These are phyloP conservation scores for Kryptolebias ocellatus DNA, from an alignment of 2,797 vertebrate species.

Conservation along the genomic window DNA sequence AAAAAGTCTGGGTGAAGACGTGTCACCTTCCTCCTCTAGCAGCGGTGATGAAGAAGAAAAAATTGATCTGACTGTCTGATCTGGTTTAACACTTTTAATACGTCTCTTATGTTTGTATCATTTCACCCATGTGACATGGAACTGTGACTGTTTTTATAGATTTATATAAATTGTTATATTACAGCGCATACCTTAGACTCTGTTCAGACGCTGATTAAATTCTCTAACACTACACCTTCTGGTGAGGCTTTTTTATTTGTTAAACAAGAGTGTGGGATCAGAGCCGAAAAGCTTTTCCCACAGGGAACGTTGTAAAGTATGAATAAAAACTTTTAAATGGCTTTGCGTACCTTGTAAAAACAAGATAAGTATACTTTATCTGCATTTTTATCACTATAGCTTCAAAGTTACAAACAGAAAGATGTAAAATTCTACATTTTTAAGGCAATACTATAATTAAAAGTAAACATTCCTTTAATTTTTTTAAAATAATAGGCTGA, in stretches of 20 bases:
- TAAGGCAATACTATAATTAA: conserved; percentile 8
- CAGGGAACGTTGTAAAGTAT: background rate
- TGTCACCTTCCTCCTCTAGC: conserved; percentile 65
- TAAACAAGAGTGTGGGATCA: too few relatives aligned
- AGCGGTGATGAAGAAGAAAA: conserved; percentile 71
- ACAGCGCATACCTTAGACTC: background rate
- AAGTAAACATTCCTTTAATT: background rate
- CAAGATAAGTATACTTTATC: background rate
- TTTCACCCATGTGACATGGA: conserved; percentile 13
- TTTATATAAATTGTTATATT: conserved; percentile 1
- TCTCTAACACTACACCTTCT: background rate
- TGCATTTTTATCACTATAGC: background rate
- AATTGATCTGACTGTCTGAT: conserved; percentile 41
- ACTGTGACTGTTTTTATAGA: conserved; percentile 42
- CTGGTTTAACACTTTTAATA: background rate
- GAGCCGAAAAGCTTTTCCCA: too few relatives aligned
- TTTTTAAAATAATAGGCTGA: background rate
- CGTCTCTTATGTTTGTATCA: conserved; percentile 7
- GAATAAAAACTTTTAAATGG: background rate
- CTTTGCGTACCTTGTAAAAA: too few relatives aligned
- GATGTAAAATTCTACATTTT: background rate
- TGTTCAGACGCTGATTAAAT: background rate
- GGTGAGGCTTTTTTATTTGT: background rate
- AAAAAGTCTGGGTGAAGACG: conserved; percentile 72
- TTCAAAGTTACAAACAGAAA: background rate